A percentile compares a stretch with the other conserved stretches of the same genome.
Evolutionary conservation across 2,113 vertebrate genomes (phyloP).

Genomic region (Hiodon tergisus): DNA sequence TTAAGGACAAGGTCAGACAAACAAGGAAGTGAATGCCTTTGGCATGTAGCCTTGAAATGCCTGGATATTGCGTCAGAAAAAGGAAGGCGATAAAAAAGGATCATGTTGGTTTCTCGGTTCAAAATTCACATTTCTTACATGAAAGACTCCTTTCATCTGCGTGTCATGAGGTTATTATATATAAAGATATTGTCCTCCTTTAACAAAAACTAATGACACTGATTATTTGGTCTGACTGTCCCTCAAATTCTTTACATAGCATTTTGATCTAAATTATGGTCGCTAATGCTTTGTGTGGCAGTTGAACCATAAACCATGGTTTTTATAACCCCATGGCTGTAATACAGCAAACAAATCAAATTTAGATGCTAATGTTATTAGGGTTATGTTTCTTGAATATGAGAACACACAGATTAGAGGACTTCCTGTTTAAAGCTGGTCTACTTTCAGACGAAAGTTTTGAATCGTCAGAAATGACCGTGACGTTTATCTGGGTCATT

Average conservation of each 20-base stretch:
- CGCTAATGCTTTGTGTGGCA: neutral
- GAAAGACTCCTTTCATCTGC: neutral
- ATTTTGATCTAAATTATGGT: neutral
- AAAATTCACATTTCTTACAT: neutral
- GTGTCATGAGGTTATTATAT: neutral
- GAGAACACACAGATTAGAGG: constrained; percentile 15
- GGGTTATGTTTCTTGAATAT: neutral
- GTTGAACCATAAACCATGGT: neutral
- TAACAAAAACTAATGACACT: neutral
- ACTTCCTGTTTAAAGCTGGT: constrained; percentile 3
- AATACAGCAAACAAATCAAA: constrained; percentile 9
- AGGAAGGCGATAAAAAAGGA: neutral
- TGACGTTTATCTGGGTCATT: neutral
- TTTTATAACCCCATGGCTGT: constrained; percentile 14
- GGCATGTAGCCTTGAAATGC: neutral
- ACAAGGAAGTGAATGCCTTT: neutral
- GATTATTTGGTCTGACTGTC: neutral
- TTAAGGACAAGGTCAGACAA: constrained; percentile 16
- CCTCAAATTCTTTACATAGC: neutral
- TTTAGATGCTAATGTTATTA: constrained; percentile 11
- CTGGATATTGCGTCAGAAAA: neutral
- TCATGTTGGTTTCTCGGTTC: neutral
- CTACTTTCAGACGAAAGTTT: neutral
- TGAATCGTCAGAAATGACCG: neutral
- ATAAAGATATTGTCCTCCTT: neutral